Conservation (phyloP, 2,888 invertebrate species). For the Erebia palarica region DNA sequence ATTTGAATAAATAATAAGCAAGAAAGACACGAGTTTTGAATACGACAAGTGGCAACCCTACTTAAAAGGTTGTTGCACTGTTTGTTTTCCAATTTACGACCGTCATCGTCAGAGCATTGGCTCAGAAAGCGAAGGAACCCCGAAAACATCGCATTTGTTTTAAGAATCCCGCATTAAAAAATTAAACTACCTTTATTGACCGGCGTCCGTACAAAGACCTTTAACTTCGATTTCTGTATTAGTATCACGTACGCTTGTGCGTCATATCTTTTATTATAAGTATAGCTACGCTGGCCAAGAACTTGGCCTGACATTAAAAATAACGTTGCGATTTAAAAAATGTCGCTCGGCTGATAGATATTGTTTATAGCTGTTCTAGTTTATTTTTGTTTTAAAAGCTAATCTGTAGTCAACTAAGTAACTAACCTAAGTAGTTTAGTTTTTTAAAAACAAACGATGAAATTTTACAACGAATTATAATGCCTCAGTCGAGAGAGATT, state of each 20-base stretch:
- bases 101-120: conserved; percentile 28
- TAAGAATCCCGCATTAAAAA: conserved; percentile 19
- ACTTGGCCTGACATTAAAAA: conserved; percentile 38
- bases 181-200: conserved; percentile 17
- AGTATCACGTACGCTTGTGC: conserved; percentile 34
- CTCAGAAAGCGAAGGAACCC: conserved; percentile 14
- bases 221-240: conserved; percentile 28
- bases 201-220: conserved; percentile 35
- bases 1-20: neutral
- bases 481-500: too few species aligned
- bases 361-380: too few species aligned
- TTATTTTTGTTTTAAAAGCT: too few species aligned
- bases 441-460: too few species aligned
- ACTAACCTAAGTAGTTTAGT: too few species aligned
- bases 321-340: conserved; percentile 15
- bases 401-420: too few species aligned
- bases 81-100: conserved; percentile 37
- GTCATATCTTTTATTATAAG: conserved; percentile 25
- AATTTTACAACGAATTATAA: too few species aligned
- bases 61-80: conserved; percentile 36
- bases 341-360: too few species aligned
- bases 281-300: conserved; percentile 29
- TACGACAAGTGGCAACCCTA: conserved; percentile 21
- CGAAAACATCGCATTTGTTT: conserved; percentile 10
- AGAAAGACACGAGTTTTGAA: neutral